These are phyloP conservation scores for Paratilapia polleni DNA, from an alignment of 2,113 vertebrate genomes.

Conservation along the genomic window DNA sequence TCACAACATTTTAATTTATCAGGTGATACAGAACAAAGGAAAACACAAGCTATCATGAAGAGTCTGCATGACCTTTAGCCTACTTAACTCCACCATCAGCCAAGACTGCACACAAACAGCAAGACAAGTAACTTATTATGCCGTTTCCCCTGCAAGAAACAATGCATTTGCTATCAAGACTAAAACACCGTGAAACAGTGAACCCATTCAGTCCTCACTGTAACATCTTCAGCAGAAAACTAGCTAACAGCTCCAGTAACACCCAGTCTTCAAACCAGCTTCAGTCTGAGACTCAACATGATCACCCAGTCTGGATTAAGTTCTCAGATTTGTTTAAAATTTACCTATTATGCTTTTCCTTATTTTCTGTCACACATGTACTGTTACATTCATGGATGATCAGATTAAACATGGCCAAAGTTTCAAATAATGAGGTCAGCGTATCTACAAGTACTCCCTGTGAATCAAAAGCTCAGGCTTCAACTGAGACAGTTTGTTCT, in stretches of 20 bases:
- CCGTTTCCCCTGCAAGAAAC: conserved; percentile 49
- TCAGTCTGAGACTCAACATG: neutral
- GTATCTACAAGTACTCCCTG: neutral
- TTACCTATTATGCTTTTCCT: neutral
- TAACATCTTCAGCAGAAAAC: conserved; percentile 56
- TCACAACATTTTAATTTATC: neutral
- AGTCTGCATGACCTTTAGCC: conserved; percentile 64
- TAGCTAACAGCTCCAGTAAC: conserved; percentile 17
- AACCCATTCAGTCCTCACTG: conserved; percentile 49
- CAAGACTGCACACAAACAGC: conserved; percentile 50
- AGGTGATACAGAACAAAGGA: neutral
- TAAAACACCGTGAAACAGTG: conserved; percentile 50
- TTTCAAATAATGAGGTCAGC: neutral
- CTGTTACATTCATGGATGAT: neutral
- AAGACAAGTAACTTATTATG: conserved; percentile 69
- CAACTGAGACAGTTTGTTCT: neutral
- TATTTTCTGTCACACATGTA: neutral
- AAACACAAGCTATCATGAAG: conserved; percentile 39
- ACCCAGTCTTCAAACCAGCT: neutral
- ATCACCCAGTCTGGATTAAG: too few species aligned
- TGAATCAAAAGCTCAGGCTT: neutral
- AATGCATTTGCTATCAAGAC: conserved; percentile 66
- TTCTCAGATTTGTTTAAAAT: neutral
- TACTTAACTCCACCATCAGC: conserved; percentile 56
- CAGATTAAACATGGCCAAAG: neutral